These are phyloP conservation scores for Trinorchestia longiramus DNA, from an alignment of 1,140 invertebrate species.

Conservation along the genomic window DNA sequence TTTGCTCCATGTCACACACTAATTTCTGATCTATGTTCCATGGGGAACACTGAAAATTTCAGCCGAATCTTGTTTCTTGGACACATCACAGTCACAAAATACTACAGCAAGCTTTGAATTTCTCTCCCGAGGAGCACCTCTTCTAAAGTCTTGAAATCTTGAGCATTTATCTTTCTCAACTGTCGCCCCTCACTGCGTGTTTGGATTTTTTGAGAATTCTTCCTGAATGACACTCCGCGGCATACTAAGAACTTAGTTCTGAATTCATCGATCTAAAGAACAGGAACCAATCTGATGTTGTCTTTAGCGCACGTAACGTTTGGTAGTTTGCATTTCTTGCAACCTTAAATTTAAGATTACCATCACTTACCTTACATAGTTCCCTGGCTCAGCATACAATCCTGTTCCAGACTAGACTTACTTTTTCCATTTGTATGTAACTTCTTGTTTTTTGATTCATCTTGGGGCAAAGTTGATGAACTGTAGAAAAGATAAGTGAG, in stretches of 20 bases:
- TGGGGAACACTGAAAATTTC: background rate
- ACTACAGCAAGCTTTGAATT: background rate
- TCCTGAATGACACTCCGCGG: background rate
- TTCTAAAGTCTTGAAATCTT: background rate
- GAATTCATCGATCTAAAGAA: background rate
- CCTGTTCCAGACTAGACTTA: too few species aligned
- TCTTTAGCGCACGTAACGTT: background rate
- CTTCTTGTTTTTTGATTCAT: background rate
- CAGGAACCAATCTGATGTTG: background rate
- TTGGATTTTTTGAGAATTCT: background rate
- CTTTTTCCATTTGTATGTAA: too few species aligned
- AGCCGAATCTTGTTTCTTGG: background rate
- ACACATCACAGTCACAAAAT: background rate
- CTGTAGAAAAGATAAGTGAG: background rate
- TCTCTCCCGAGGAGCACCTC: background rate
- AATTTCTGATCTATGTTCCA: background rate
- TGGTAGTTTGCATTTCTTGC: background rate
- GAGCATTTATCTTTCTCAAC: background rate
- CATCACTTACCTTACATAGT: too few species aligned
- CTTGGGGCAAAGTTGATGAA: background rate
- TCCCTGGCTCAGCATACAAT: too few species aligned
- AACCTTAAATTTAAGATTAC: too few species aligned
- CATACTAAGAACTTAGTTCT: background rate
- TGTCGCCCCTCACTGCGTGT: background rate
- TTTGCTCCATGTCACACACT: background rate